Evolutionary conservation across 2,113 vertebrate species (phyloP), one percentile per base, ranked within the genome.

Genomic region (Psittacula cyanocephala): DNA sequence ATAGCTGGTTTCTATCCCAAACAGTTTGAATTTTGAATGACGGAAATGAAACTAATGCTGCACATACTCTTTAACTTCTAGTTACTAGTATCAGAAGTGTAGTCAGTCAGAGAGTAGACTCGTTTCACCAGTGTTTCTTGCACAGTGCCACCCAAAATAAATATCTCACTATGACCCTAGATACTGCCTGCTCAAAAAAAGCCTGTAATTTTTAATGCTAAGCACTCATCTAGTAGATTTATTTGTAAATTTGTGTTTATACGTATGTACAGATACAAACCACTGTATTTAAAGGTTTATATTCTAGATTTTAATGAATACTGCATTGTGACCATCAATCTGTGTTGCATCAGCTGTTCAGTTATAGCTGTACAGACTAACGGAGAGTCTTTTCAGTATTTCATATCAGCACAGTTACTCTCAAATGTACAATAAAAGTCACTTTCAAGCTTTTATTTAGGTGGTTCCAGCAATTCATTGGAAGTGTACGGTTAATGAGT

Each of bases 371-470:
- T 77, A 49, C 11, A 81, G 62, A 39, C 29, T 52, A 67, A 37
- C 2, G 8, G 37, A 50, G 16, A 57, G 35, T 72, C 47, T 92
- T 76, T 53, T 57, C 37, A 44, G 18, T 76, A 44, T 95, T 89
- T 85, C 29, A 1, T 91, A 84, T 39, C 29, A 18, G n/a, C 70
- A 37, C 29, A 72, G 27, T 81, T 86, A 37, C 52, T 91, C 80
- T 93, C 70, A 75, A 78, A 92, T 84, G 59, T 76, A 85, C 74
- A 81, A 62, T 94, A 75, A 89, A 91, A 89, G 72, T 89, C 25
- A 95, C 69, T 96, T 89, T 68, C 50, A 85, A 87, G 87, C 67
- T 89, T 91, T 91, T 96, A 81, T 95, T 94, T 95, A 87, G 93
- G 65, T 20, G 6, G 55, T 87, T 94, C 86, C 83, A 92, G 74